phyloP scores from a whole-genome alignment of 2,113 vertebrate genomes.

The Lontra canadensis region DNA sequence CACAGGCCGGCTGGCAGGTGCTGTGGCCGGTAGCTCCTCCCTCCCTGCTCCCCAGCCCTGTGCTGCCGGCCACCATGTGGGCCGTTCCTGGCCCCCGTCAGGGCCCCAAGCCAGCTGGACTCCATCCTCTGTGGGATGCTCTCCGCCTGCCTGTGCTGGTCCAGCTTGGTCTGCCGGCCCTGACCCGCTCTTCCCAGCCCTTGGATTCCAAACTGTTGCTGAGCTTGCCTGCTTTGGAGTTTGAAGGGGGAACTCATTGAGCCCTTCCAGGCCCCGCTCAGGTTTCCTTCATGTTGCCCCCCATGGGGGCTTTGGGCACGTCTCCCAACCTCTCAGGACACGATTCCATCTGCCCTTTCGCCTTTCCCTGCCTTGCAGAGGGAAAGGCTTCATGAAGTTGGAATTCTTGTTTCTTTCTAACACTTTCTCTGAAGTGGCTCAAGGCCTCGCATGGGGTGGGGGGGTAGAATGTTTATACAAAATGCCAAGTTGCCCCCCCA shows the following conservation, averaged over 20 bases:
- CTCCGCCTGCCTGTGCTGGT: fast-evolving
- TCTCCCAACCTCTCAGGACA: fast-evolving
- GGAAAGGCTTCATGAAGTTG: fast-evolving
- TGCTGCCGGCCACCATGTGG: not conserved
- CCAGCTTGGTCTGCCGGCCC: not conserved
- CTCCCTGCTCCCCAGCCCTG: fast-evolving
- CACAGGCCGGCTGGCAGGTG: not conserved
- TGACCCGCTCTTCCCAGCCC: not conserved
- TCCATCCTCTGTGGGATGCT: not conserved
- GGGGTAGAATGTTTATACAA: fast-evolving
- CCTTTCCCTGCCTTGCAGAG: not conserved
- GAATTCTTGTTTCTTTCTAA: not conserved
- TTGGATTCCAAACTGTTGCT: not conserved
- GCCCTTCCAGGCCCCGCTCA: not conserved
- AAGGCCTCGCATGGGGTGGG: not conserved
- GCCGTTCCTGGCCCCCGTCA: not conserved
- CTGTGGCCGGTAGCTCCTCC: not conserved
- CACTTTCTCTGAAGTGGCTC: not conserved
- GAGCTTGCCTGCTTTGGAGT: not conserved
- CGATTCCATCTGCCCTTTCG: fast-evolving
- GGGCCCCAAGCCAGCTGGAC: not conserved
- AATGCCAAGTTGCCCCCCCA: fast-evolving
- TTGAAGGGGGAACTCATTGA: not conserved
- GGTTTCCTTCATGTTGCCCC: not conserved
- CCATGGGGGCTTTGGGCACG: not conserved